These are phyloP conservation scores for Fregetta grallaria DNA, from an alignment of 2,113 vertebrate genomes.

Conservation along the genomic window DNA sequence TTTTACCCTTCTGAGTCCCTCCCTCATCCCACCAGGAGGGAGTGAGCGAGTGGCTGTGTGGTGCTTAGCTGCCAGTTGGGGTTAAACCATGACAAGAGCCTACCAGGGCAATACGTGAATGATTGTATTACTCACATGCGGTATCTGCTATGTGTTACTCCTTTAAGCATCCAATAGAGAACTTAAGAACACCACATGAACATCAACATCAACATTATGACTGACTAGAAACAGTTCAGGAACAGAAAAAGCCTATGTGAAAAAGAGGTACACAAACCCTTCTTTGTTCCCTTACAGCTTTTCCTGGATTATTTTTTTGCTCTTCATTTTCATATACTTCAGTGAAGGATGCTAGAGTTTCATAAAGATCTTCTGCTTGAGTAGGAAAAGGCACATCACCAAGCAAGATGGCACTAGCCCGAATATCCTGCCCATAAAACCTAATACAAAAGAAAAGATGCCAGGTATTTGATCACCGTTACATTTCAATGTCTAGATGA, in stretches of 20 bases:
- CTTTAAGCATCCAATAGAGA: not conserved
- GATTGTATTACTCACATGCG: not conserved
- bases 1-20: too few species aligned
- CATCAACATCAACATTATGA: not conserved
- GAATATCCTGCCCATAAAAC: constrained; percentile 89
- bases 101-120: not conserved
- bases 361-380: constrained; percentile 86
- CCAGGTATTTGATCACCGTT: not conserved
- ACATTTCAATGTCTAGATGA: not conserved
- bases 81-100: not conserved
- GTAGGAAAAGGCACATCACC: constrained; percentile 85
- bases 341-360: constrained; percentile 83
- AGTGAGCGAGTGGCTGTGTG: too few species aligned
- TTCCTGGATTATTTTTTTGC: constrained; percentile 58
- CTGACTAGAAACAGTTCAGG: not conserved
- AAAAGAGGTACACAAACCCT: constrained; percentile 27
- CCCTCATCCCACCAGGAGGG: too few species aligned
- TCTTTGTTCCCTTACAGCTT: constrained; percentile 45
- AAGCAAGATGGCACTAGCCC: constrained; percentile 89
- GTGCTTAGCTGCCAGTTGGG: too few species aligned
- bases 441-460: constrained; percentile 60
- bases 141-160: fast-evolving
- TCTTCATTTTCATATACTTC: constrained; percentile 83
- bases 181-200: not conserved
- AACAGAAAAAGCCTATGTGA: not conserved